Base-by-base conservation (phyloP, 2,113 vertebrate species). In the Thunnus thynnus region DNA sequence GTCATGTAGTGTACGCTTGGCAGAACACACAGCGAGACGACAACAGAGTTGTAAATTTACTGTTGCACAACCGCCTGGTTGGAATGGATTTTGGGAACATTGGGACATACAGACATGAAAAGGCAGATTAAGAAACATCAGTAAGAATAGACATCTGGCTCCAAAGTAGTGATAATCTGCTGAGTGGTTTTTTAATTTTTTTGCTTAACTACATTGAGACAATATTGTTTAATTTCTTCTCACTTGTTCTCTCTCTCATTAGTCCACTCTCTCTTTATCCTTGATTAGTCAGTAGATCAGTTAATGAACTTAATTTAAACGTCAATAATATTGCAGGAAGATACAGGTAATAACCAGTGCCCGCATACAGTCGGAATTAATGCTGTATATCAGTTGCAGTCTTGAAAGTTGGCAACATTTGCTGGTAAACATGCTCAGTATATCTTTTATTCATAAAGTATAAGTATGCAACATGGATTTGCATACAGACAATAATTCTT, bases 91-190 rank as follows among this genome's bases (percentile, higher is more conserved):
- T 30, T 44, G 55, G 36, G 55, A 58, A 27, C 3, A 30, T 30
- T 30, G 51, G 55, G 48, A 64, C n/a, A 13, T 57, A 52, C 18
- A 44, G 62, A 27, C 27, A 2, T 36, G 60, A 50, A 25, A 11
- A 68, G 5, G 44, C 27, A 77, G 27, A 22, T 60, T 58, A 56
- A 48, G 13, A 61, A 48, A 55, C 52, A 48, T 51, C 9, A 51
- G 52, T 67, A 17, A 44, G 17, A 7, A 11, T 5, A 44, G 18
- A 51, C 52, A 8, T n/a, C 9, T 2, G 20, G 22, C 27, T 41
- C 17, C n/a, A 41, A 18, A 25, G 47, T 9, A 41, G 9, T 55
- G 57, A 27, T 55, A 13, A 36, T 44, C n/a, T 20, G 13, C 61
- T 7, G 41, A 60, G 30, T 18, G 30, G 60, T 69, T 62, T 47